Evolutionary conservation across 2,797 vertebrate species (phyloP), one percentile per base, ranked within the genome.

Genomic region (Tenualosa thibaudeaui): DNA sequence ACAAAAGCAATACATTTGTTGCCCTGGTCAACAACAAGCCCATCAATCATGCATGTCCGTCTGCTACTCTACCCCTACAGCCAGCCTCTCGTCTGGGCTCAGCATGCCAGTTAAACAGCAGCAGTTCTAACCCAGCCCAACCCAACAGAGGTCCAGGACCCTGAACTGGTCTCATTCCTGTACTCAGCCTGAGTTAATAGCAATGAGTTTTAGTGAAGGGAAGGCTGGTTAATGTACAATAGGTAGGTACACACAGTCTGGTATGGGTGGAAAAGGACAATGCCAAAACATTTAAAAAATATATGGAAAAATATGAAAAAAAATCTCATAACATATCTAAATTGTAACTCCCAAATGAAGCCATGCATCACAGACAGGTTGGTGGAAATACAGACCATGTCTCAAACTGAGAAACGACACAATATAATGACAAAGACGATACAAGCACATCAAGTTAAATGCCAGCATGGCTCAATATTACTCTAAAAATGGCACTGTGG

Each of bases 11-110:
- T 83, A 81, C 46, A 82, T 83, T 62, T 81, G 46, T 46, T 86
- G 81, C 4, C 31, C 50, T 82, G 68, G 65, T 86, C 83, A 86
- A 40, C 83, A 17, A 24, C 71, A 85, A 84, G 50, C 58, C 81
- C 54, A 86, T 83, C 49, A 81, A 68, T 86, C 60, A 89, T 86
- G 24, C 50, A 88, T 54, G 78, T 84, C 24, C 68, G 84, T 13
- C 71, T 37, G 81, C 75, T 54, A 81, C 22, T 83, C 81, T 62
- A 85, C 65, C 56, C 68, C 46, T 31, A 84, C 37, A 75, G 58
- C 62, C 31, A 85, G 31, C 22, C 78, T 24, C 68, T 7, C 2
- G 24, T 81, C 53, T 84, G 56, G 22, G 13, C 56, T 85, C 84
- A 85, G 31, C 60, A 84, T 62, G 86, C 40, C 31, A 19, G 17